Percentiles rank a stretch among this genome's conserved stretches.
Evolutionary conservation across 2,888 invertebrate species (phyloP).

Genomic region (Patella pellucida): DNA sequence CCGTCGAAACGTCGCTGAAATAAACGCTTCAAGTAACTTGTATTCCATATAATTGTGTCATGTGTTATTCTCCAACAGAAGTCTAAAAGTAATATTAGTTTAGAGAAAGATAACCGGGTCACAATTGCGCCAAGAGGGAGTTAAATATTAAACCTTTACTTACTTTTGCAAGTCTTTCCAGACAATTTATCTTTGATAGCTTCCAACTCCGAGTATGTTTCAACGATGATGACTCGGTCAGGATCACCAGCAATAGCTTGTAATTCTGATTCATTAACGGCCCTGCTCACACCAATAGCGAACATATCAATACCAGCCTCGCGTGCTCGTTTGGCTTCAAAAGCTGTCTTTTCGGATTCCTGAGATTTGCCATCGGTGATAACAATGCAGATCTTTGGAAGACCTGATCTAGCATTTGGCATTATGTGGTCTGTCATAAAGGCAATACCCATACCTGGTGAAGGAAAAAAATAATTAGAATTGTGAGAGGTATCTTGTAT

Average conservation of each 20-base stretch:
- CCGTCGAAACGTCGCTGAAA: too few relatives aligned
- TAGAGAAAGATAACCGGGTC: too few relatives aligned
- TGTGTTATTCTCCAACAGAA: too few relatives aligned
- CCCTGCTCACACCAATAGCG: slow-evolving; percentile 35
- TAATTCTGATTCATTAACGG: slow-evolving; percentile 30
- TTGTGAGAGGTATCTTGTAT: too few relatives aligned
- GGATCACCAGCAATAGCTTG: slow-evolving; percentile 30
- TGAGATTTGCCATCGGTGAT: background rate
- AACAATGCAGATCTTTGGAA: background rate
- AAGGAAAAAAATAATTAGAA: too few relatives aligned
- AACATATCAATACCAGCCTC: slow-evolving; percentile 29
- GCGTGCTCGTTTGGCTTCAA: slow-evolving; percentile 23
- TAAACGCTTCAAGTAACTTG: too few relatives aligned
- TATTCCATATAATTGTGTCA: too few relatives aligned
- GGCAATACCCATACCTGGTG: background rate
- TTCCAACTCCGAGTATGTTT: slow-evolving; percentile 31
- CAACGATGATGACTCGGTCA: slow-evolving; percentile 28
- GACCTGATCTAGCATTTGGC: background rate
- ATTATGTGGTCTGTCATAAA: background rate
- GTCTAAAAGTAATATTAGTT: too few relatives aligned
- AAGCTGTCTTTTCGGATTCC: slow-evolving; percentile 21
- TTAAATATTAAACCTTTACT: background rate
- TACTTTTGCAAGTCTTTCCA: slow-evolving; percentile 25
- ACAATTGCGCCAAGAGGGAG: too few relatives aligned
- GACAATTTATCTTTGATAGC: slow-evolving; percentile 30